Conservation (phyloP, 1,140 invertebrate genomes). For the Trichonephila clavipes region DNA sequence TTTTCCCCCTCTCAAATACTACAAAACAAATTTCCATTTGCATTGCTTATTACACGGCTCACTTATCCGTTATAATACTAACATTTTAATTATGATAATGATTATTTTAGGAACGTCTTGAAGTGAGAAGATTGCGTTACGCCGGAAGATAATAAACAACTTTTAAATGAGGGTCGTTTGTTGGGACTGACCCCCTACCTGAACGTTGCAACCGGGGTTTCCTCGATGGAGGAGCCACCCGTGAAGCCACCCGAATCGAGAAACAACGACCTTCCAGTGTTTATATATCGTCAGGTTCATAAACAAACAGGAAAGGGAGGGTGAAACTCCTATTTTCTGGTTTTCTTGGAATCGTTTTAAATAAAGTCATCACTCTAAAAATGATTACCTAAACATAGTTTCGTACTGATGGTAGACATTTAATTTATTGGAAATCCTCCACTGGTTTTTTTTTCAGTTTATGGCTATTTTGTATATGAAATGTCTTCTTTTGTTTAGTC, state of each 20-base stretch:
- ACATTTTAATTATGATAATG: slow-evolving; percentile 33
- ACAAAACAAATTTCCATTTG: slow-evolving; percentile 8
- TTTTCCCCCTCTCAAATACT: too few species aligned
- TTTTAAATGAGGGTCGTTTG: slow-evolving; percentile 18
- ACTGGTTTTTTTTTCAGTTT: neutral
- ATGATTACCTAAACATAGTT: neutral
- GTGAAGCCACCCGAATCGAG: slow-evolving; percentile 30
- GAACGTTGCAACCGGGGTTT: neutral
- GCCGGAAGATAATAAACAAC: neutral
- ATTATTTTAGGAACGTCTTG: neutral
- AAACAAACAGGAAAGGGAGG: neutral
- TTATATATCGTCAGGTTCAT: neutral
- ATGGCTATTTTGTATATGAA: neutral
- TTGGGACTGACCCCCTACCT: neutral
- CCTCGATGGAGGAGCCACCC: slow-evolving; percentile 1
- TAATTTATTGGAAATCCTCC: neutral
- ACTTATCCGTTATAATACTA: neutral
- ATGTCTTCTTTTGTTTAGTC: neutral
- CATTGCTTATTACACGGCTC: neutral
- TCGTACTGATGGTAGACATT: neutral
- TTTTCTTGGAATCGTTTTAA: slow-evolving; percentile 29
- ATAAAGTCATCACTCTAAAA: slow-evolving; percentile 30
- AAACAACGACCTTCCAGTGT: slow-evolving; percentile 35
- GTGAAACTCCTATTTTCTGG: neutral
- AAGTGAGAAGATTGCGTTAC: neutral